Base-by-base conservation (phyloP, 1,140 invertebrate species). In the Macrobrachium nipponense region DNA sequence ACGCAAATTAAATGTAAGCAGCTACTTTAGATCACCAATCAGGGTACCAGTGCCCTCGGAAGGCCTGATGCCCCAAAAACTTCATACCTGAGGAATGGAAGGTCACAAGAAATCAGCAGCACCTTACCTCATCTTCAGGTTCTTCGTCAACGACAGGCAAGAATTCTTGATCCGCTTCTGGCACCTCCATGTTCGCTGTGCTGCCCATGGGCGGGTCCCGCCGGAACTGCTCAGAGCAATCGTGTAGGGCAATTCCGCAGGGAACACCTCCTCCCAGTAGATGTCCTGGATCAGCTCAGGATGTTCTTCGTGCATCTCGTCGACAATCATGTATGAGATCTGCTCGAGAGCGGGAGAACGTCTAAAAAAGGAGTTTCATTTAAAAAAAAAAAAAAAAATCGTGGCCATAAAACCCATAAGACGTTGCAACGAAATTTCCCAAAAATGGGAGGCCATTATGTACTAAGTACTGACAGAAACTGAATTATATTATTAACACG, bases 241-340 rank as follows among this genome's bases (percentile, higher is more conserved):
- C 0, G 96, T 97, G 90, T 97, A 96, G 0, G 96, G 96, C 81
- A 97, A 90, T 90, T 96, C 95, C 10, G 93, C 93, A 0, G 96
- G 96, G 90, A 97, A 95, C 82, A 96, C 93, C 90, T 97, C 95
- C 90, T 97, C 96, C 96, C 96, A 97, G 90, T 97, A 97, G 89
- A 96, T 95, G 93, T 97, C 96, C 73, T 94, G 94, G 58, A 97
- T 94, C 72, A 97, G 90, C 90, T 97, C 95, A 0, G 96, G 96
- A 92, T 97, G 96, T 89, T 97, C 95, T 90, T 97, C 95, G 90
- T 97, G 96, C 96, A 97, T 97, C 92, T 97, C 96, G 90, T 97
- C 96, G 18, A 97, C 96, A 86, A 97, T 97, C 89, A 97, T 92
- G 91, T 97, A 97, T 7, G 95, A 95, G 0, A 97, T 95, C 95